Evolutionary conservation across 2,797 vertebrate species (phyloP).

Genomic region (Spheniscus humboldti): DNA sequence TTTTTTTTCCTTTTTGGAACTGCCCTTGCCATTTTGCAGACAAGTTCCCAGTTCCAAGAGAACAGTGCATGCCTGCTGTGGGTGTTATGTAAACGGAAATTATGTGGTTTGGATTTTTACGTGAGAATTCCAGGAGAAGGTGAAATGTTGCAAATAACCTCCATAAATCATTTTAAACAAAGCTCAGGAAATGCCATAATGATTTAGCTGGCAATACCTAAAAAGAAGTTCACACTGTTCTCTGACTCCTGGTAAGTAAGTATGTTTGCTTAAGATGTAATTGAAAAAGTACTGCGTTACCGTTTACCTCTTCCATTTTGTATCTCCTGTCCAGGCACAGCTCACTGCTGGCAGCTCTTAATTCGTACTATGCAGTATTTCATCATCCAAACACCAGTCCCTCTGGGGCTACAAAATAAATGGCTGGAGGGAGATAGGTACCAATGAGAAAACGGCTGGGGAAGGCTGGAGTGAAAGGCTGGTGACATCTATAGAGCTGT

Average conservation of each 20-base stretch:
- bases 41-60: background rate
- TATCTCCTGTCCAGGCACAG: background rate
- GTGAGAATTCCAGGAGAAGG: background rate
- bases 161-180: slow-evolving; percentile 38
- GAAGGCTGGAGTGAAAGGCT: background rate
- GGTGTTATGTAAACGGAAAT: background rate
- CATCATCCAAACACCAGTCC: background rate
- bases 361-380: background rate
- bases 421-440: background rate
- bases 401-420: background rate
- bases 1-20: background rate
- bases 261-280: slow-evolving; percentile 16
- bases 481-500: slow-evolving; percentile 39
- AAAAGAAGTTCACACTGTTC: background rate
- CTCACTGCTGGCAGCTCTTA: background rate
- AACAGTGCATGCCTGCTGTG: background rate
- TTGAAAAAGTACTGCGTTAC: background rate
- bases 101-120: background rate
- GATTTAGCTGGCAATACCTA: background rate
- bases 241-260: background rate
- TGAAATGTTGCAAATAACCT: background rate
- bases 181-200: slow-evolving; percentile 23
- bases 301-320: background rate
- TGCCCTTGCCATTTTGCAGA: background rate
- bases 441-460: background rate